Evolutionary conservation across 1,140 invertebrate species (phyloP), one percentile per base, ranked within the genome.

Genomic region (Nasonia giraulti): DNA sequence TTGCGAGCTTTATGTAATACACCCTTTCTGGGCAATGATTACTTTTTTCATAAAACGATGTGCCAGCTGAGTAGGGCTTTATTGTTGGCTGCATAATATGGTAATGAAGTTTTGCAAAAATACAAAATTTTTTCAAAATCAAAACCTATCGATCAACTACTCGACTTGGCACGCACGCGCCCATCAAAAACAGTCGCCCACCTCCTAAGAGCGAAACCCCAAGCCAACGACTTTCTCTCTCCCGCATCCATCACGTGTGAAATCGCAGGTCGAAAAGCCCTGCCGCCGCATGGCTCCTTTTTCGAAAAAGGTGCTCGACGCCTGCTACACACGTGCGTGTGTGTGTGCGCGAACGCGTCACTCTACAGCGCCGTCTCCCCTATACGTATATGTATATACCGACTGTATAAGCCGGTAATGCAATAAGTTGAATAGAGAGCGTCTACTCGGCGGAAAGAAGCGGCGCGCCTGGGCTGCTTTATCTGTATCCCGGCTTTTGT

Each of bases 391-490:
- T 17, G n/a, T 5, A 3, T n/a, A 62, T 62, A 62, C 17, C 14
- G 55, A 44, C 40, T 44, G 20, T 62, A n/a, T 92, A 91, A 92
- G 91, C 91, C 91, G 88, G 90, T 92, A 92, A 93, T 92, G 92
- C 91, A 92, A 92, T 92, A 93, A 92, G 91, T 90, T 89, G 89
- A 91, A 91, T 91, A 90, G 90, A 88, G 89, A 82, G 89, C 89
- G 84, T 85, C 85, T 91, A 88, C 89, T 89, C 91, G 88, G 88
- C 91, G 88, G 91, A 92, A 92, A 92, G 88, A 89, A 91, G 88
- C 55, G 55, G 55, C 55, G 37, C 6, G 12, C 84, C 20, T 33
- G 71, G 31, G 88, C 82, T 82, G 4, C 20, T 50, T 77, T 77
- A 40, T 77, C 23, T 71, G 6, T 62, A 14, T 10, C n/a, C 17